Evolutionary conservation across 2,888 invertebrate species (phyloP).

Genomic region (Eumerus sabulonum): DNA sequence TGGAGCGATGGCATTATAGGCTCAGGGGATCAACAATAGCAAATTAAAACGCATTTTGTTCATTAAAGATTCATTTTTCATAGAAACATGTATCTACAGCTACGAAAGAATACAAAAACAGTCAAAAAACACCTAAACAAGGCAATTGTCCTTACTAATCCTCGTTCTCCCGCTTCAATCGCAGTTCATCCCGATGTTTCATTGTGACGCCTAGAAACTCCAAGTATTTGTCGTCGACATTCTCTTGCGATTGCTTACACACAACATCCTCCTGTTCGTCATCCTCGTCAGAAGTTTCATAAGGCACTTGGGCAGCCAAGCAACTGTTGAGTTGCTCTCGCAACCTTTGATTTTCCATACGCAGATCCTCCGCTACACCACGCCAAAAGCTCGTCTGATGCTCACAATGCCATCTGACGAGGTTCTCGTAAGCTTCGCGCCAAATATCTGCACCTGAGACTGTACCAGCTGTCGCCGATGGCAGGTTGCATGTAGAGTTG

Average conservation of each 20-base stretch:
- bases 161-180: conserved; percentile 19
- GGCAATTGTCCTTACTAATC: background rate
- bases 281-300: conserved; percentile 44
- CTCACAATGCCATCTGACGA: conserved; percentile 57
- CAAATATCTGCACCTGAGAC: conserved; percentile 33
- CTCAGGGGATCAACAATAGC: too few species aligned
- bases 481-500: background rate
- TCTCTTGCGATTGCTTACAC: background rate
- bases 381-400: conserved; percentile 61
- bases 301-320: background rate
- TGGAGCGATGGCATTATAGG: too few species aligned
- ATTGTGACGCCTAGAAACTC: conserved; percentile 54
- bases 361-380: conserved; percentile 38
- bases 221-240: conserved; percentile 51
- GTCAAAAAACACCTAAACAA: background rate
- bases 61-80: too few species aligned
- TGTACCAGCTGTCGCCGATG: background rate
- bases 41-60: too few species aligned
- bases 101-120: background rate
- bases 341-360: conserved; percentile 40
- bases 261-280: conserved; percentile 18
- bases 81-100: too few species aligned
- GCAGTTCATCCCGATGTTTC: conserved; percentile 53
- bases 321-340: conserved; percentile 26
- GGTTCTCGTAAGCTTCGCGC: conserved; percentile 52